phyloP scores from a whole-genome alignment of 2,113 vertebrate species.

The Toxostoma redivivum region DNA sequence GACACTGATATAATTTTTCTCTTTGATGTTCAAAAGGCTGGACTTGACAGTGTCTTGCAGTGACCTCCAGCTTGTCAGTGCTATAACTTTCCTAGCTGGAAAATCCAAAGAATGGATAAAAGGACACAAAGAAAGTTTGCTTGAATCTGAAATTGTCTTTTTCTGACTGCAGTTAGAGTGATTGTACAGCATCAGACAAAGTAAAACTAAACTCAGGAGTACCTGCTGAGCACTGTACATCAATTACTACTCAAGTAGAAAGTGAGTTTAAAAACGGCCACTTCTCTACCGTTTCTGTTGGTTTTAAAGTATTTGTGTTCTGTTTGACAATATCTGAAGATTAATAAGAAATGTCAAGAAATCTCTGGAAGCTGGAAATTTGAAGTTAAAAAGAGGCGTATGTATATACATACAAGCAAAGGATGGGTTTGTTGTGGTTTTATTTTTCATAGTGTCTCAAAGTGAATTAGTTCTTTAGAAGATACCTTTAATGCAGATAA shows the following conservation, averaged over 20 bases:
- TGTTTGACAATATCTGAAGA: background rate
- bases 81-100: background rate
- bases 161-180: background rate
- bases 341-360: background rate
- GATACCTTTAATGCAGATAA: background rate
- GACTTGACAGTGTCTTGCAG: background rate
- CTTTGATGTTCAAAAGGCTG: background rate
- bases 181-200: background rate
- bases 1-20: background rate
- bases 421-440: background rate
- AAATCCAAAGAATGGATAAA: background rate
- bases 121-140: background rate
- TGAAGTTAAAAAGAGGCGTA: conserved; percentile 8
- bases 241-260: background rate
- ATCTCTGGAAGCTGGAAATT: background rate
- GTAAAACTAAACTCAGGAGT: background rate
- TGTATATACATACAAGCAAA: background rate
- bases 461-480: background rate
- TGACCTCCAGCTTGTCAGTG: background rate
- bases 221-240: background rate
- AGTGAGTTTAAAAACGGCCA: background rate
- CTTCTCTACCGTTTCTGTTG: background rate
- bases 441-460: background rate
- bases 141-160: background rate
- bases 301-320: conserved; percentile 1